Evolutionary conservation across 2,113 vertebrate genomes (phyloP), one percentile per base, ranked within the genome.

Genomic region (Petromus typicus): DNA sequence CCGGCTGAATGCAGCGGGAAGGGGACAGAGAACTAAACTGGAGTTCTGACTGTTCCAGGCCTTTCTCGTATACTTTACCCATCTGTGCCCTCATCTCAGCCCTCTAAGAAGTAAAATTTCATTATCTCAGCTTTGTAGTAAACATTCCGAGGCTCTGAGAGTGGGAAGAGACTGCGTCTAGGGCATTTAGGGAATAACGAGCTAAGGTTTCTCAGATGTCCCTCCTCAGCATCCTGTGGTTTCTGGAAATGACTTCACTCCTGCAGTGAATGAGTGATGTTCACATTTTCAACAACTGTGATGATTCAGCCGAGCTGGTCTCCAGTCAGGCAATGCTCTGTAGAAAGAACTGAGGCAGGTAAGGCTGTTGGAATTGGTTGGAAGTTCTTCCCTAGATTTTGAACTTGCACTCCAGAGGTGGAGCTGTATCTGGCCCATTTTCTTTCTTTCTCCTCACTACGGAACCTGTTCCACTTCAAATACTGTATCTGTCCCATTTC

Each of bases 341-440:
- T 85, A 23, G 48, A 84, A 86, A 95, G 43, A 64, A 85, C 76
- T 86, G 14, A 86, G 61, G 56, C 32, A 73, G n/a, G 75, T 75
- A 45, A 43, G 8, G 13, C 30, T 93, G 32, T 3, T 25, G 86
- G 13, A 75, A 32, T 86, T 25, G 22, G 56, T 16, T 1, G 4
- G 23, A 43, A 85, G n/a, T 71, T 9, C 27, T 94, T 71, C 16
- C 22, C 10, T 54, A 32, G 6, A 7, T 34, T 83, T 51, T 82
- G 48, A 32, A 51, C 67, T 94, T 23, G 27, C 14, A 32, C 22
- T 11, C 7, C 23, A 30, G 17, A 59, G 48, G 61, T 45, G 5
- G 2, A 18, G 11, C 57, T 56, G 32, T 89, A 40, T 67, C 69
- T 25, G 69, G 27, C 9, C 10, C 23, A 63, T 22, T 32, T 48